Evolutionary conservation across 2,888 invertebrate species (phyloP), one percentile per base, ranked within the genome.

Genomic region (Pantelozetes paolii): DNA sequence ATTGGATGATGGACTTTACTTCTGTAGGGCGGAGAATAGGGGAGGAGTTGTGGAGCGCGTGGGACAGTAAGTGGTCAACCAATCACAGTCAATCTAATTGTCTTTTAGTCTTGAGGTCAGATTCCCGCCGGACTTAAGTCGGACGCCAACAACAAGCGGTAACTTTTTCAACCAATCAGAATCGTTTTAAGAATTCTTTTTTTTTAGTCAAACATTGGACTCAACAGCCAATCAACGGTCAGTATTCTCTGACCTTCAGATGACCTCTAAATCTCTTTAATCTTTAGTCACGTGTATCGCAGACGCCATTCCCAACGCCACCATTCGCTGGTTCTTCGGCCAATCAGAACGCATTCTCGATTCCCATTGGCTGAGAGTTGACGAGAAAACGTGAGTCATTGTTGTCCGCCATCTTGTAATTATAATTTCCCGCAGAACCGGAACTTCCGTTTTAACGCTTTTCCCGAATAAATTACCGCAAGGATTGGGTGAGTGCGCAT

Each of bases 261-360:
- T 30, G 20, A 15, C 13, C 57, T 64, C 1, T 20, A 2, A 9
- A 8, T n/a, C 70, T 70, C 20, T 36, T 20, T 30, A 1, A 28
- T 23, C 9, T 64, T 28, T 50, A 72, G 72, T 73, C 8, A 91
- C 90, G 75, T 94, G 94, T 81, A 78, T 80, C 57, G 92, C 93
- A n/a, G 90, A 92, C 82, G 84, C 86, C 30, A 88, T 94, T 79
- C 94, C 94, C 2, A 94, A 94, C 81, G 94, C 94, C 0, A 94
- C 94, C 9, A 92, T 94, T 78, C 88, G 88, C 80, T 94, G 94
- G 94, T 87, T 86, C 82, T 87, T 84, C 82, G 81, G 81, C 74
- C 80, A 80, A 5, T 75, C 84, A 54, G 76, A 77, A 32, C 75
- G 77, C 13, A 2, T 70, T n/a, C 42, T 26, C 3, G 70, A 73